phyloP scores from a whole-genome alignment of 2,888 invertebrate genomes.

The Ectropis crepuscularia region DNA sequence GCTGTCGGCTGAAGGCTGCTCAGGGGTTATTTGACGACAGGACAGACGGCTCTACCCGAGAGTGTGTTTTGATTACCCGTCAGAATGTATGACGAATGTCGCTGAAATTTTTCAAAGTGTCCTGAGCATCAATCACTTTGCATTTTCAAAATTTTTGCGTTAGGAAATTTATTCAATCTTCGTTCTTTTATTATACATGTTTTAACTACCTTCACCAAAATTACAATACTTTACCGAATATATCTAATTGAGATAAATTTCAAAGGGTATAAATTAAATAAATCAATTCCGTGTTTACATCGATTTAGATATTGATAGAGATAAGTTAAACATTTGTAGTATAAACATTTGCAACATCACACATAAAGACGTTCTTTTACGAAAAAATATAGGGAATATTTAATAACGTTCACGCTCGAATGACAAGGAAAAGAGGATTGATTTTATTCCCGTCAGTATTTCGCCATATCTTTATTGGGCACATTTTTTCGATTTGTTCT shows the following conservation, averaged over 20 bases:
- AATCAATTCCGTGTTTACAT: background rate
- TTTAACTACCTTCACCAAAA: too few species aligned
- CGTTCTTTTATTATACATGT: too few species aligned
- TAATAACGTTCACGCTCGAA: conserved; percentile 37
- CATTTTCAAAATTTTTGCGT: too few species aligned
- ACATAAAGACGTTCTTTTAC: conserved; percentile 24
- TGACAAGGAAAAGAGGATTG: conserved; percentile 36
- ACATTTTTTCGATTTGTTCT: conserved; percentile 65
- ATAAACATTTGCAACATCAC: conserved; percentile 22
- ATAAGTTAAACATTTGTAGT: conserved; percentile 12
- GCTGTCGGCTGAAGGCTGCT: conserved; percentile 37
- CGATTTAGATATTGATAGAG: conserved; percentile 10
- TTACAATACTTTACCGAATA: too few species aligned
- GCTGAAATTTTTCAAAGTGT: background rate
- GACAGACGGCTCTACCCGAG: conserved; percentile 3
- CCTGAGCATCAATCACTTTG: background rate
- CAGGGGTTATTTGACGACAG: conserved; percentile 34
- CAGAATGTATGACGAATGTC: conserved; percentile 3
- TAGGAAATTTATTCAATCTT: too few species aligned
- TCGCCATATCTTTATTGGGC: conserved; percentile 59
- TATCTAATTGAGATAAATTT: too few species aligned
- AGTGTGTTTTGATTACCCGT: conserved; percentile 14
- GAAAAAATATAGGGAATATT: conserved; percentile 32
- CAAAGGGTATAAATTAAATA: background rate
- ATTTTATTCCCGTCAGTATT: conserved; percentile 40